These are phyloP conservation scores for Characodon lateralis DNA, from an alignment of 2,797 vertebrate genomes.

Conservation along the genomic window DNA sequence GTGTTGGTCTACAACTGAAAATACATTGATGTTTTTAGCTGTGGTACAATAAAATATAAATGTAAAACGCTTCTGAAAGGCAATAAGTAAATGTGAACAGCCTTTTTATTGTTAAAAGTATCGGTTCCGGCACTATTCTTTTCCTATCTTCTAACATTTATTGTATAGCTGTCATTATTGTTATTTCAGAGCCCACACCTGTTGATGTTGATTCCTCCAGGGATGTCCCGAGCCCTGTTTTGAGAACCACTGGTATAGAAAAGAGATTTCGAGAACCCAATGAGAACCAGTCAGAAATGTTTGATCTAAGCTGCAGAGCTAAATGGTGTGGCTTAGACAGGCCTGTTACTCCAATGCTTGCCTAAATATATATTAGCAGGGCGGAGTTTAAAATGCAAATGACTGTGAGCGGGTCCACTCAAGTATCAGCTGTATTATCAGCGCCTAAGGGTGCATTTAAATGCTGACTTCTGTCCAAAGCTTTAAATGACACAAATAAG, in stretches of 20 bases:
- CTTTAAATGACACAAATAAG: not conserved
- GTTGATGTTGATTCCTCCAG: not conserved
- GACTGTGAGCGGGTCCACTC: conserved; percentile 56
- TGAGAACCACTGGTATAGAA: not conserved
- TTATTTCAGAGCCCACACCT: not conserved
- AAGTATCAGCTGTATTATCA: conserved; percentile 25
- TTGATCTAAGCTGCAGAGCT: not conserved
- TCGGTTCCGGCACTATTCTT: too few relatives aligned
- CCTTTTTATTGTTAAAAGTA: too few relatives aligned
- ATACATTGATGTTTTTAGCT: not conserved
- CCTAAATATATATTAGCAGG: conserved; percentile 64
- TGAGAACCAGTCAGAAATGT: not conserved
- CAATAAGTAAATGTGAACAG: too few relatives aligned
- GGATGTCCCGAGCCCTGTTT: not conserved
- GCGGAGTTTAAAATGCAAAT: conserved; percentile 49
- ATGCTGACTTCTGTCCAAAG: not conserved
- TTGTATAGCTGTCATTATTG: not conserved
- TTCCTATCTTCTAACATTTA: not conserved
- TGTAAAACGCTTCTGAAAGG: too few relatives aligned
- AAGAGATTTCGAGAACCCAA: not conserved
- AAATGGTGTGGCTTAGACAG: conserved; percentile 42
- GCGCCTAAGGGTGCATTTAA: conserved; percentile 15
- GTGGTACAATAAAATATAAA: not conserved
- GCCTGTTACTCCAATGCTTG: conserved; percentile 3
- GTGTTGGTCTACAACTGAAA: not conserved